These are phyloP conservation scores for Pica pica DNA, from an alignment of 2,113 vertebrate genomes.

Conservation along the genomic window DNA sequence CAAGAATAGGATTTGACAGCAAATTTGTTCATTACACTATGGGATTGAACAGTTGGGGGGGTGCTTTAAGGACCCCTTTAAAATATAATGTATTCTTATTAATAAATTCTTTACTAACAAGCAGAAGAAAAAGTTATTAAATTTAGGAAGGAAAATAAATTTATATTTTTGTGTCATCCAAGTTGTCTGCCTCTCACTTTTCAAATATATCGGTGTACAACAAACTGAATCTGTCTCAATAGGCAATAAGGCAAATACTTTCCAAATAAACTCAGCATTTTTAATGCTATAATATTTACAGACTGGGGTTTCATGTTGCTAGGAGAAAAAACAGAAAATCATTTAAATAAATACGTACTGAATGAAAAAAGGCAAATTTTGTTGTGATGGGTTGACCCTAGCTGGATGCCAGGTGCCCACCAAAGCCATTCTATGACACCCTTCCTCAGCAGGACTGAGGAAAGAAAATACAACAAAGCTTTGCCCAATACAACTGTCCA, in stretches of 20 bases:
- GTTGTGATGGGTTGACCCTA: background rate
- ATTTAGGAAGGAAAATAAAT: background rate
- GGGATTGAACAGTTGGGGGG: background rate
- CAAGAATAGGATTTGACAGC: background rate
- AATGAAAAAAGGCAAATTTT: background rate
- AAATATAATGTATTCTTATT: background rate
- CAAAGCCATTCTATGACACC: background rate
- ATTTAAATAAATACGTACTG: background rate
- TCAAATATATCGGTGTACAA: background rate
- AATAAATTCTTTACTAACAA: background rate
- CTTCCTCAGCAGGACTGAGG: background rate
- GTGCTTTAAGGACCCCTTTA: background rate
- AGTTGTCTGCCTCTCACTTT: background rate
- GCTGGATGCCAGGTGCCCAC: background rate
- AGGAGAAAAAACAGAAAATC: background rate
- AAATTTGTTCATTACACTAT: background rate
- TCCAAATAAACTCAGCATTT: background rate
- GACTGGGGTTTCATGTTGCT: background rate
- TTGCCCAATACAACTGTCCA: background rate
- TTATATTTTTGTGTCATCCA: background rate
- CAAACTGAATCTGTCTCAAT: background rate
- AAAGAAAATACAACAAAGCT: background rate
- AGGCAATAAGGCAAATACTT: background rate
- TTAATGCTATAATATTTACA: background rate
- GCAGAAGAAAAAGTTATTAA: background rate